Evolutionary conservation across 2,888 invertebrate genomes (phyloP).

Genomic region (Zygothrica quintamaculata): DNA sequence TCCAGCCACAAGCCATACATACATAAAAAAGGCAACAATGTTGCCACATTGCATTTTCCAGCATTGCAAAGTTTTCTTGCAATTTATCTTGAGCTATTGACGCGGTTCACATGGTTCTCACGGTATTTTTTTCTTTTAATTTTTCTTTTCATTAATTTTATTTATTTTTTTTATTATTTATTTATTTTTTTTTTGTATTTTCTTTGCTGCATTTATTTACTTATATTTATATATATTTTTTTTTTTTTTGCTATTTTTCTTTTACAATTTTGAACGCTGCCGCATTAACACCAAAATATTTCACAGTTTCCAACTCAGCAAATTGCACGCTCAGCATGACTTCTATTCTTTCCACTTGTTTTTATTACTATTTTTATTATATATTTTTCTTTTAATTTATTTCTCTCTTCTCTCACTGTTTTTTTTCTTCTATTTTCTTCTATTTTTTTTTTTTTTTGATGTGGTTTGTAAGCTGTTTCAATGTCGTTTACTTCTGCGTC

Average conservation of each 20-base stretch:
- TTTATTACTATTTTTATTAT: slow-evolving; percentile 5
- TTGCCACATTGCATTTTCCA: slow-evolving; percentile 71
- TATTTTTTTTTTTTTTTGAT: slow-evolving; percentile 16
- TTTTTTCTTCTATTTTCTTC: neutral
- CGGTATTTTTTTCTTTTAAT: slow-evolving; percentile 64
- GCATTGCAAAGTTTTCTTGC: slow-evolving; percentile 69
- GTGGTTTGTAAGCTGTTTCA: slow-evolving; percentile 40
- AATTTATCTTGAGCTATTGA: slow-evolving; percentile 55
- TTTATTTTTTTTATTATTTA: slow-evolving; percentile 13
- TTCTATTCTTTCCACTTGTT: neutral
- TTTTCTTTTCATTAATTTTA: slow-evolving; percentile 20
- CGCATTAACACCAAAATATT: slow-evolving; percentile 46
- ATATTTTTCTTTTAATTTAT: neutral
- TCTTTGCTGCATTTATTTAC: slow-evolving; percentile 39
- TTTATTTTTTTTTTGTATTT: slow-evolving; percentile 17
- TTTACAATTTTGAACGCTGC: slow-evolving; percentile 55
- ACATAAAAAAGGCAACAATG: too few relatives aligned
- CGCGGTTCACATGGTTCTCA: slow-evolving; percentile 69
- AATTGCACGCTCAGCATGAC: slow-evolving; percentile 52
- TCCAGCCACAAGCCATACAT: too few relatives aligned
- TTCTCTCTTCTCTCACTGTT: slow-evolving; percentile 18
- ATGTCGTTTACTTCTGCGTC: slow-evolving; percentile 15
- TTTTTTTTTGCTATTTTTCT: slow-evolving; percentile 23
- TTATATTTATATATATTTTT: slow-evolving; percentile 33
- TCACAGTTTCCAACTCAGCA: slow-evolving; percentile 38